Evolutionary conservation across 2,888 invertebrate species (phyloP), one percentile per base, ranked within the genome.

Genomic region (Parascotia fuliginaria): DNA sequence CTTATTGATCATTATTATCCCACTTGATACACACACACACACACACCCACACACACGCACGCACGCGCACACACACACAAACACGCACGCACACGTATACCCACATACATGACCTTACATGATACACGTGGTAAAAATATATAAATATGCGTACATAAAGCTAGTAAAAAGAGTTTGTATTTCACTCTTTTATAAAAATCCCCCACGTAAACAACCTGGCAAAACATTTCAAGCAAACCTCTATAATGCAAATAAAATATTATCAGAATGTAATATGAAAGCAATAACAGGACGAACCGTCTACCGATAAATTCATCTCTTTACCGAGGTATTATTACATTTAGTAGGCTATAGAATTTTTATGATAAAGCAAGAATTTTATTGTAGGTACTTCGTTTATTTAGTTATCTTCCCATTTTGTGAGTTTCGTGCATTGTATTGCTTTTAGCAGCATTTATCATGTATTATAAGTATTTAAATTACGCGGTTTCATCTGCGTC

Each of bases 261-360:
- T 62, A 68, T 42, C 38, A 55, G 65, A 65, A 64, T 68, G 65
- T 60, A 42, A 55, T 64, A 64, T 52, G 50, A 55, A 54, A 51
- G 33, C 19, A 24, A 56, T 56, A 52, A 42, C 39, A 32, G 31
- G 24, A 33, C 34, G 47, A 27, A 37, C 52, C 15, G 33, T 42
- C n/a, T 42, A 37, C 42, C 33, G 39, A 55, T 64, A 60, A 64
- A 64, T 55, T 64, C 43, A 50, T 65, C 42, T 56, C 47, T 9
- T 12, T 3, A 7, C 12, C n/a, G 6, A 40, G 41, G 39, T 60
- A 56, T 53, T 65, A 65, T 56, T 63, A 59, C 45, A 51, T 55
- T 50, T 42, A 53, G 42, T 32, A 29, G 13, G 34, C 29, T 36
- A 42, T 42, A 31, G 39, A 39, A 50, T 48, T 9, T 29, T 11